Base-by-base conservation (phyloP, 1,140 invertebrate genomes). In the Papilio helenus region DNA sequence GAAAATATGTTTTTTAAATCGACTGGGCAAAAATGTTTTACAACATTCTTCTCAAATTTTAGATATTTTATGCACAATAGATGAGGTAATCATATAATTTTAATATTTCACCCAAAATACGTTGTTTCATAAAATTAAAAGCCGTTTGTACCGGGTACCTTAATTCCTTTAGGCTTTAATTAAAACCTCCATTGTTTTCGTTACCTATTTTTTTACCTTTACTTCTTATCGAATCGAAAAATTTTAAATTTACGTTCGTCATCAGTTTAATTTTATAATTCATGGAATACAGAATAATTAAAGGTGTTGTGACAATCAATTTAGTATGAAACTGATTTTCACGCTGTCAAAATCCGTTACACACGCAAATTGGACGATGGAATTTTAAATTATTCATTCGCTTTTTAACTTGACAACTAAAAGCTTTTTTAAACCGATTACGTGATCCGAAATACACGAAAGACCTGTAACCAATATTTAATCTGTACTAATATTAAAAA, bases 121-220 rank as follows among this genome's bases (percentile, higher is more conserved):
- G 26, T 3, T 34, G 61, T 61, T 61, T 61, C 58, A 20, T 4
- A 26, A 68, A 68, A 34, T 68, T 68, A 68, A 29, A 4, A 12
- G 26, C 26, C 61, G 16, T 68, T 68, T 68, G 61, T 68, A 68
- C 14, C 16, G 14, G 26, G 26, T 26, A 68, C 14, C 61, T 2
- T 68, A 68, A 68, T 68, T 68, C 61, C 61, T 68, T 61, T 61
- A 14, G 20, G 23, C 23, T 61, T 68, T 68, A 68, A 68, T 68
- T 68, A 68, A 65, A 68, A 29, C 26, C 26, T 68, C 23, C 61
- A 29, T 68, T 68, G 26, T 68, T 65, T 65, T 65, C 23, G 16
- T 65, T 34, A 68, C 14, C 26, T 3, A 14, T 18, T 29, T 29
- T 29, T 68, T 29, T 29, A 34, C 26, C 61, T 68, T 68, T 7